These are phyloP conservation scores for Notodonta dromedarius DNA, from an alignment of 2,888 invertebrate genomes.

Conservation along the genomic window DNA sequence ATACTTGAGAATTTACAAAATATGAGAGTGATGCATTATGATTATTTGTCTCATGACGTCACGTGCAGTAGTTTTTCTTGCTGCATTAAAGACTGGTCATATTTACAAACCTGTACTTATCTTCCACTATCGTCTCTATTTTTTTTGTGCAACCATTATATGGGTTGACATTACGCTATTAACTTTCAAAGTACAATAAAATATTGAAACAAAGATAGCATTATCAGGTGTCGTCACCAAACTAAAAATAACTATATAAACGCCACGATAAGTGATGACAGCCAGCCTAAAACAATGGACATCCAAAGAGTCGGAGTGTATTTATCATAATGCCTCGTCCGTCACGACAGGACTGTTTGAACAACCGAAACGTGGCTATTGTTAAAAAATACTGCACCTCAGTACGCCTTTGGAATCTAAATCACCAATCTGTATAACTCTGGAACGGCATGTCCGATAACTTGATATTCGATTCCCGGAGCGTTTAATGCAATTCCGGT, in stretches of 20 bases:
- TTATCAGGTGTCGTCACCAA: conserved; percentile 30
- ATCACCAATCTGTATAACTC: conserved; percentile 4
- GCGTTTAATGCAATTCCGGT: not conserved
- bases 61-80: not conserved
- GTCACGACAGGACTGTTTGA: conserved; percentile 56
- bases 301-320: conserved; percentile 25
- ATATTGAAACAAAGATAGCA: conserved; percentile 25
- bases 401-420: conserved; percentile 6
- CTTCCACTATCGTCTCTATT: not conserved
- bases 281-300: conserved; percentile 39
- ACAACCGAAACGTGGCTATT: conserved; percentile 53
- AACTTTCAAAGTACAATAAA: conserved; percentile 12
- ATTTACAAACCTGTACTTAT: not conserved
- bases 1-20: too few relatives aligned
- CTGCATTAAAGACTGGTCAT: not conserved
- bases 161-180: not conserved
- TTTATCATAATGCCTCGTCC: conserved; percentile 38
- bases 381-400: conserved; percentile 26
- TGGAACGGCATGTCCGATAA: not conserved
- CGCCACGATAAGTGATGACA: conserved; percentile 34
- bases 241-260: conserved; percentile 37
- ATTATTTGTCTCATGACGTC: not conserved
- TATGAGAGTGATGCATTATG: too few relatives aligned
- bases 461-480: not conserved
- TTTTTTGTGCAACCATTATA: conserved; percentile 1